These are phyloP conservation scores for Porites cylindrica DNA, from an alignment of 92 coral and sea anemone genomes.

Conservation along the genomic window DNA sequence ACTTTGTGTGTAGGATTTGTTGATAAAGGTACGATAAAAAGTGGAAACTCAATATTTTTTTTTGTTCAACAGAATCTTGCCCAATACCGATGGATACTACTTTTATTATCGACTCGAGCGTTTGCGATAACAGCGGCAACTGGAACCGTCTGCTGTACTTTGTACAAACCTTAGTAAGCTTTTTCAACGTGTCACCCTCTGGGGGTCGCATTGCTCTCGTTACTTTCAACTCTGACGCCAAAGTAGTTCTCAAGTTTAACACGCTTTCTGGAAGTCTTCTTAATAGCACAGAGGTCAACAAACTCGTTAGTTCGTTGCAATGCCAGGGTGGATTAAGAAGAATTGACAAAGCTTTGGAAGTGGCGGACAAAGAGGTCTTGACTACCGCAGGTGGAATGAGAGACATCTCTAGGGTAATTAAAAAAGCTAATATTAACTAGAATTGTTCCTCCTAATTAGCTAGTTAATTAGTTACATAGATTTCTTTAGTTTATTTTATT, in stretches of 20 bases:
- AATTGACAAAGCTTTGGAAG: background rate
- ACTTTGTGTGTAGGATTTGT: too few species aligned
- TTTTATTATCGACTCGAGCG: slow-evolving; percentile 77
- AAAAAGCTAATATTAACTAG: too few species aligned
- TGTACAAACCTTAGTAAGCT: slow-evolving; percentile 38
- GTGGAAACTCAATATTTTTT: too few species aligned
- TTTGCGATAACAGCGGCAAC: slow-evolving; percentile 74
- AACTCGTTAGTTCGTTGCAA: background rate
- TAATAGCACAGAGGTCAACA: background rate
- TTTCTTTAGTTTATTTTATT: too few species aligned
- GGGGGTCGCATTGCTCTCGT: slow-evolving; percentile 70
- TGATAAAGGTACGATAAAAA: too few species aligned
- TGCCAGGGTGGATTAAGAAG: background rate
- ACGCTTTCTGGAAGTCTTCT: background rate
- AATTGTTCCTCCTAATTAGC: too few species aligned
- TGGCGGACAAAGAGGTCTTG: background rate
- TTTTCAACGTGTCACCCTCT: slow-evolving; percentile 8
- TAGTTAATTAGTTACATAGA: too few species aligned
- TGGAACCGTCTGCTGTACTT: slow-evolving; percentile 67
- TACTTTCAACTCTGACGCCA: slow-evolving; percentile 56
- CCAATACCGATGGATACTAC: slow-evolving; percentile 75
- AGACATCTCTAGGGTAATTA: slow-evolving; percentile 3
- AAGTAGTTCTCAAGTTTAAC: slow-evolving; percentile 64
- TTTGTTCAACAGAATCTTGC: slow-evolving; percentile 51
- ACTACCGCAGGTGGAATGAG: background rate